Conservation (phyloP, 2,797 vertebrate genomes). For the Meda fulgida region DNA sequence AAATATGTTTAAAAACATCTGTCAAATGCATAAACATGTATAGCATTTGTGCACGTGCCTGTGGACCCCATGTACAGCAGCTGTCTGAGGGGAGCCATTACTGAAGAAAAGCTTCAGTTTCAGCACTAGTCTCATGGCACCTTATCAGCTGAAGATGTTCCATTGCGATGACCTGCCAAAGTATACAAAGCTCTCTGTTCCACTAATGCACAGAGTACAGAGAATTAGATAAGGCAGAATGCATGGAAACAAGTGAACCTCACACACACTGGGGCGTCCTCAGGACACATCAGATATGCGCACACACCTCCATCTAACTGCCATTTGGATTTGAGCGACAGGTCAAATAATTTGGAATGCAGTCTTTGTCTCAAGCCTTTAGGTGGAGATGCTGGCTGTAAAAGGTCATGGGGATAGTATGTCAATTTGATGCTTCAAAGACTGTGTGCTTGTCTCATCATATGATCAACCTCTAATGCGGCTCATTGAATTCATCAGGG, state of each 20-base stretch:
- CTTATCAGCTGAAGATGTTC: constrained; percentile 47
- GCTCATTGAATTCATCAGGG: constrained; percentile 25
- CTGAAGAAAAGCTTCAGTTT: constrained; percentile 24
- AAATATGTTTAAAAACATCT: neutral
- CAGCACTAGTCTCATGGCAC: constrained; percentile 33
- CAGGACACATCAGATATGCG: neutral
- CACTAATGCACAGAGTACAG: constrained; percentile 10
- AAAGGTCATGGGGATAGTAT: constrained; percentile 13
- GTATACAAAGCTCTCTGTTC: constrained; percentile 8
- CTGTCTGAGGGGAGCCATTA: constrained; percentile 38
- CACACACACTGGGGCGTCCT: neutral
- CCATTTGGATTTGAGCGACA: neutral
- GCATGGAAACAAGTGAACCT: constrained; percentile 21
- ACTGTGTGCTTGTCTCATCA: constrained; percentile 5
- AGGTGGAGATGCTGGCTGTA: constrained; percentile 1
- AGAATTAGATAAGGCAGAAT: constrained; percentile 20
- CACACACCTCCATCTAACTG: neutral
- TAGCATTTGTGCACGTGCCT: neutral
- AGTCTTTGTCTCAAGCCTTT: constrained; percentile 28
- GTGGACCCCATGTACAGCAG: neutral
- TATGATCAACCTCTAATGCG: constrained; percentile 7
- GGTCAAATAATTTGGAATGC: neutral
- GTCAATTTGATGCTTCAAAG: constrained; percentile 1
- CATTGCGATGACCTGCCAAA: constrained; percentile 34
- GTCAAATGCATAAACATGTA: neutral